A percentile compares a stretch with the other conserved stretches of the same genome.
Evolutionary conservation across 64 coral and sea anemone species (phyloP).

Genomic region (Montipora sp.): DNA sequence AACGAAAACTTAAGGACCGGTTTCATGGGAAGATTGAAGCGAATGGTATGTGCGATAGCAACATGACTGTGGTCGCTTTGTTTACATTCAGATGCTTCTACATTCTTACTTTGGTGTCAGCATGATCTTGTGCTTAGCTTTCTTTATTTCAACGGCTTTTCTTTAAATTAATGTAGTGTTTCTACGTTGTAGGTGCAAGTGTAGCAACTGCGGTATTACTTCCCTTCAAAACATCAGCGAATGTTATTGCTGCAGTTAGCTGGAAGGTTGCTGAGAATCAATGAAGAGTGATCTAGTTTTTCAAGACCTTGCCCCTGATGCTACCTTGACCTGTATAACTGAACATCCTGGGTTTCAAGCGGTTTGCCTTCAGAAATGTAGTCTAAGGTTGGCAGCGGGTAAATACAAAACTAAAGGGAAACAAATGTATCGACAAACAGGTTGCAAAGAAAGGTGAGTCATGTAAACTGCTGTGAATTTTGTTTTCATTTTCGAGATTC

Average conservation of each 20-base stretch:
- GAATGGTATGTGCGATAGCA: neutral
- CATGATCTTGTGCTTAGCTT: neutral
- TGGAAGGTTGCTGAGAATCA: conserved; percentile 50
- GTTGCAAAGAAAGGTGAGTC: conserved; percentile 48
- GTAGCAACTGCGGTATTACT: conserved; percentile 36
- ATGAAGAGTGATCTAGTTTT: conserved; percentile 46
- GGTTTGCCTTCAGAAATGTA: conserved; percentile 73
- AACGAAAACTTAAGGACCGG: neutral
- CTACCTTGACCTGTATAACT: neutral
- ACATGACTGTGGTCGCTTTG: neutral
- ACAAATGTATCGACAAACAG: conserved; percentile 26
- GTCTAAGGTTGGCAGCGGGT: conserved; percentile 10
- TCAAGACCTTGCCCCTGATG: conserved; percentile 3
- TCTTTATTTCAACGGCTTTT: neutral
- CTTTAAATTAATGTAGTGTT: neutral
- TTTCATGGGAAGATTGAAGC: neutral
- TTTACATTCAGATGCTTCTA: neutral
- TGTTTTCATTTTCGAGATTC: neutral
- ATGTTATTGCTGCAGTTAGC: conserved; percentile 63
- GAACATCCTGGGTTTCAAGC: conserved; percentile 20
- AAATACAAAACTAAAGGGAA: conserved; percentile 41
- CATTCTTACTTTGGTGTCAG: too few species aligned
- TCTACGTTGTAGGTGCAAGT: conserved; percentile 54
- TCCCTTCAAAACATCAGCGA: conserved; percentile 46
- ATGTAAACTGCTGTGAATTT: neutral